Percentiles rank a stretch among this genome's conserved stretches.
phyloP scores from a whole-genome alignment of 2,888 invertebrate genomes.

The Agapostemon virescens region DNA sequence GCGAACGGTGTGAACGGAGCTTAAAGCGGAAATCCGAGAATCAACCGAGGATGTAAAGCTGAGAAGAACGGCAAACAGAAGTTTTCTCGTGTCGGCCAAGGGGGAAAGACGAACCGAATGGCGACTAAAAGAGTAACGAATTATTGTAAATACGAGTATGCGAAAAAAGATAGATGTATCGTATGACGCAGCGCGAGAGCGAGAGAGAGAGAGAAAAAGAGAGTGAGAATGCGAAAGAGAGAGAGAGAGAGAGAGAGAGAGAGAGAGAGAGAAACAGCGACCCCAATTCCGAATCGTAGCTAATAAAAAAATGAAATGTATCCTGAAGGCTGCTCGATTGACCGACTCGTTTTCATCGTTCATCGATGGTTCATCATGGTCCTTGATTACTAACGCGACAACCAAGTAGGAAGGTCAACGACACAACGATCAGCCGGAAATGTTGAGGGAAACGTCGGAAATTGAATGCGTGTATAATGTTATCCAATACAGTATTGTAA shows the following conservation, averaged over 20 bases:
- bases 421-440: slow-evolving; percentile 49
- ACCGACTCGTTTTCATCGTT: slow-evolving; percentile 69
- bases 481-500: slow-evolving; percentile 77
- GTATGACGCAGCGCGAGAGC: slow-evolving; percentile 33
- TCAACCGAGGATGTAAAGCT: slow-evolving; percentile 24
- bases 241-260: slow-evolving; percentile 33
- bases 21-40: slow-evolving; percentile 19
- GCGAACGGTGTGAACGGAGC: slow-evolving; percentile 34
- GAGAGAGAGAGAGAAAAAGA: slow-evolving; percentile 20
- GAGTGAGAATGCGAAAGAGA: slow-evolving; percentile 43
- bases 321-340: slow-evolving; percentile 66
- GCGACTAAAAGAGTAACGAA: slow-evolving; percentile 66
- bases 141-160: slow-evolving; percentile 73
- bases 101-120: slow-evolving; percentile 51
- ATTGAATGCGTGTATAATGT: slow-evolving; percentile 70
- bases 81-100: slow-evolving; percentile 50
- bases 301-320: slow-evolving; percentile 58
- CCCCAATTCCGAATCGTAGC: slow-evolving; percentile 63
- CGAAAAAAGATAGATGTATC: slow-evolving; percentile 51
- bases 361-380: slow-evolving; percentile 57
- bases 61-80: slow-evolving; percentile 48
- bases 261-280: slow-evolving; percentile 28
- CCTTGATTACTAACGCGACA: slow-evolving; percentile 49
- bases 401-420: slow-evolving; percentile 43
- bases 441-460: slow-evolving; percentile 53